Base-by-base conservation (phyloP, 2,888 invertebrate genomes). In the Euclidia mi region DNA sequence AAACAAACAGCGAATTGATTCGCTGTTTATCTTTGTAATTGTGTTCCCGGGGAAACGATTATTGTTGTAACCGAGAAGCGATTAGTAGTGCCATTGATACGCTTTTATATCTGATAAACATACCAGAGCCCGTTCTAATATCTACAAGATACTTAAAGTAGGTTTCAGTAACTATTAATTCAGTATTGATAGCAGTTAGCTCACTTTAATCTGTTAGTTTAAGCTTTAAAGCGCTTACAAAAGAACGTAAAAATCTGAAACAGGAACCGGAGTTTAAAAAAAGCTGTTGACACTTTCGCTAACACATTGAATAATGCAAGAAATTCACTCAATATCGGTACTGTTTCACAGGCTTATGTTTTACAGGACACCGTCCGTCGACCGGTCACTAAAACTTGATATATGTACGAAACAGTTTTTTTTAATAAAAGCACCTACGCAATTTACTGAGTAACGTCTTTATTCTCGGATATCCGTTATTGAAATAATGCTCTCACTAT, bases 311-410 rank as follows among this genome's bases (percentile, higher is more conserved):
- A 52, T 53, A 57, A 45, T 56, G 58, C 25, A 57, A 14, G 14
- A 15, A 34, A 34, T 61, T 57, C 58, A 14, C 42, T 71, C 56
- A 64, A 75, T 72, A 71, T 61, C 62, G 55, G 56, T 43, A 53
- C 10, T 43, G 73, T 45, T 41, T 34, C 32, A 37, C n/a, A 25
- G 29, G 12, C 42, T 51, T 51, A 32, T 18, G 28, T 52, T 55
- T 20, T 28, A n/a, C 15, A 40, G 17, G 17, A 45, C 29, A 52
- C 35, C 15, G 29, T 38, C 35, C 15, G 29, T 38, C 10, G 51
- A 49, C 34, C 37, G 10, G 18, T 40, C 28, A 42, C 20, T 10
- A 12, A 28, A 6, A 3, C n/a, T 35, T 10, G 9, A 35, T 35
- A 40, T n/a, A 35, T 35, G 20, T n/a, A n/a, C 40, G 20, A 7